phyloP scores from a whole-genome alignment of 2,797 vertebrate genomes.

The Trichosurus vulpecula region DNA sequence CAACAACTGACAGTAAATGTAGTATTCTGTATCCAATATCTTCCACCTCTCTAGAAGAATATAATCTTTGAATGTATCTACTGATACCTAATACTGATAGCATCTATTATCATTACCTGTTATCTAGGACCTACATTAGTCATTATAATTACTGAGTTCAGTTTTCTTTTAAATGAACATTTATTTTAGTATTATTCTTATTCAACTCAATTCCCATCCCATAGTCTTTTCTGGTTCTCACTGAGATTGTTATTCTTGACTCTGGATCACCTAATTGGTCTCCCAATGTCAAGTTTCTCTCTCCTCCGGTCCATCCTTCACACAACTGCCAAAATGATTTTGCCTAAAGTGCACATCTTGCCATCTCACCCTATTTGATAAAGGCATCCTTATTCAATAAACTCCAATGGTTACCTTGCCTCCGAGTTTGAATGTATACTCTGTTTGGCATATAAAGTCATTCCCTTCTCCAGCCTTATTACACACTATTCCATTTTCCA shows the following conservation, averaged over 20 bases:
- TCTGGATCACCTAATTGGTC: neutral
- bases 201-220: neutral
- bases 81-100: neutral
- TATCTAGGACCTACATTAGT: neutral
- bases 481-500: neutral
- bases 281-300: neutral
- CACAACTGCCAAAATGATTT: neutral
- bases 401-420: neutral
- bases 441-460: neutral
- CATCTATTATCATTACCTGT: neutral
- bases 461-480: neutral
- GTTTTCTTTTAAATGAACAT: neutral
- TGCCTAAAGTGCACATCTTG: neutral
- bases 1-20: neutral
- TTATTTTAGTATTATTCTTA: slow-evolving; percentile 39
- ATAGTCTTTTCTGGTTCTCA: neutral
- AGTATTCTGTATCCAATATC: neutral
- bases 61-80: neutral
- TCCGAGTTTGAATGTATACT: neutral
- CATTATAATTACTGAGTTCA: neutral
- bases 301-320: neutral
- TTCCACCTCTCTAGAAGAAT: neutral
- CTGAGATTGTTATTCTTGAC: neutral
- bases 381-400: neutral
- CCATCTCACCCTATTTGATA: neutral